Base-by-base conservation (phyloP, 2,113 vertebrate genomes). In the Megaleporinus macrocephalus region DNA sequence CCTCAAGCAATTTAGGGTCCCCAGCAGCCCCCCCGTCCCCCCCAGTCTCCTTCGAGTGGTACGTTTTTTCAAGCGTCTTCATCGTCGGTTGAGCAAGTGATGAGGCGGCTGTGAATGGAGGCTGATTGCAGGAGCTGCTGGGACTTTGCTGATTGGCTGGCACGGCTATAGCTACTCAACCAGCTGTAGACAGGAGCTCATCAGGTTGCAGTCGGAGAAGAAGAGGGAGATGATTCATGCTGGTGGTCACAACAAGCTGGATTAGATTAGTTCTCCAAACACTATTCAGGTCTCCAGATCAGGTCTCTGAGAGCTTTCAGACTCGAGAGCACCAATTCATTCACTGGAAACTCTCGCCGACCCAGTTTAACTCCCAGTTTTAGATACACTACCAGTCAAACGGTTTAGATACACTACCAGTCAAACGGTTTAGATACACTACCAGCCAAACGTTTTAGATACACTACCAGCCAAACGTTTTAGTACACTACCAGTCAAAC, bases 61-160 rank as follows among this genome's bases (percentile, higher is more conserved):
- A n/a, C 9, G 1, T 49, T 22, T 69, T 70, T 33, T 79, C 79
- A 63, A 76, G 76, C 84, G 84, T n/a, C 65, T 70, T 44, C 76
- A 84, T 78, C 44, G 84, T 51, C 29, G 41, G 73, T 0, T 3
- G 41, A 86, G 79, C 49, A 72, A 85, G 22, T 12, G 57, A 61
- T 71, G 76, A 26, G 16, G 30, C 41, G 47, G 86, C 65, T 16
- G 59, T 91, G 91, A 94, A 93, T 91, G 78, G 87, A 79, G 83
- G 30, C 73, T 92, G 92, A 93, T 93, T 92, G 89, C 85, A 74
- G 84, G 73, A 86, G 36, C 66, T 1, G 71, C 5, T 72, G 41
- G 73, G 61, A 73, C 84, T 81, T 62, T 84, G 81, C 87, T 90
- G 92, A 93, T 94, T 91, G 91, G 85, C 85, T 82, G 16, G 53